Evolutionary conservation across 2,888 invertebrate species (phyloP), one percentile per base, ranked within the genome.

Genomic region (Neocrepidodera transversa): DNA sequence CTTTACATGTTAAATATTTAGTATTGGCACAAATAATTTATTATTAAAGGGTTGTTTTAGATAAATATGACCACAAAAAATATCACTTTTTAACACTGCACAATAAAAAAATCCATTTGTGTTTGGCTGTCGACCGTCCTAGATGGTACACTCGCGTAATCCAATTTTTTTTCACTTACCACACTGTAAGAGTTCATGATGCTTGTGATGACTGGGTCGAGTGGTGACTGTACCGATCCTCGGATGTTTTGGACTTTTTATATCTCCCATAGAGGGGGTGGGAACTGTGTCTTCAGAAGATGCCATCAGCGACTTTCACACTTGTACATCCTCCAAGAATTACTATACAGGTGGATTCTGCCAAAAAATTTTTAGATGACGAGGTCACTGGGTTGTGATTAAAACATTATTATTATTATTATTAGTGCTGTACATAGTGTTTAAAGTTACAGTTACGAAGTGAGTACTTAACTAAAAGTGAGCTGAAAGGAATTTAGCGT

Each of bases 141-240:
- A 14, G 28, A 13, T 38, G 26, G n/a, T 23, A 36, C 62, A 68
- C 69, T 68, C 72, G 69, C 70, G 70, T 69, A 71, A 70, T 71
- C 68, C 71, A 58, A 60, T 48, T 58, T 49, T 49, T 11, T 26
- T 26, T 65, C 71, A 74, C 80, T 80, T 80, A 80, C 80, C 80
- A 80, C 79, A 77, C 78, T 77, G 73, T 75, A 78, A 71, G 77
- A 76, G 75, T 79, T 80, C 80, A 80, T 80, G 80, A 78, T 79
- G 80, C 78, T 78, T 78, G 73, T 70, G 75, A 70, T 75, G 74
- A 73, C 69, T 75, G 76, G 78, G 77, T 75, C 75, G 71, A 70
- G 74, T 78, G 78, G 78, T 78, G 78, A 79, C 78, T 79, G 79
- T 79, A 71, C 65, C 67, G 71, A 69, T 64, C 66, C 62, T 62